These are phyloP conservation scores for Muscicapa adusta DNA, from an alignment of 2,113 vertebrate species.

Conservation along the genomic window DNA sequence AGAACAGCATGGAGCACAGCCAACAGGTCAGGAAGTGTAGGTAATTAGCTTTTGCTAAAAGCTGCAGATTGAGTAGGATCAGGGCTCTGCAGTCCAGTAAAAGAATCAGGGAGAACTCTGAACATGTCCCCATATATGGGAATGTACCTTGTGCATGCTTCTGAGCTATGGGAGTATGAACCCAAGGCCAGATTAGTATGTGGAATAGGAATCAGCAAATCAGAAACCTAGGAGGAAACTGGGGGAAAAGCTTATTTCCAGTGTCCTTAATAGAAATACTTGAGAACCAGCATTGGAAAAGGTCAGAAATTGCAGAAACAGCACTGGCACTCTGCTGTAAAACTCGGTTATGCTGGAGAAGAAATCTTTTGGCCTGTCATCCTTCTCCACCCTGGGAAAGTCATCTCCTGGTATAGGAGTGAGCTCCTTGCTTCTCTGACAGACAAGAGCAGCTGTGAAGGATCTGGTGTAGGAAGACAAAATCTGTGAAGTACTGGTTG, in stretches of 20 bases:
- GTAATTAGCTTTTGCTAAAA: neutral
- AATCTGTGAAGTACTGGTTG: neutral
- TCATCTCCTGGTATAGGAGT: neutral
- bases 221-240: neutral
- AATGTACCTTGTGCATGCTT: neutral
- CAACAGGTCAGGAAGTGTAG: neutral
- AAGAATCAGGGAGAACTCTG: neutral
- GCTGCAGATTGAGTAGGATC: neutral
- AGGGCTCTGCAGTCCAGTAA: neutral
- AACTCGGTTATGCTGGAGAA: neutral
- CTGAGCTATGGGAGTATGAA: neutral
- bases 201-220: neutral
- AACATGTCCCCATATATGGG: accelerated
- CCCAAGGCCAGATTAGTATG: neutral
- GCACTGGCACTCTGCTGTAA: neutral
- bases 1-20: neutral
- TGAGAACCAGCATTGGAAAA: neutral
- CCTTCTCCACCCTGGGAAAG: neutral
- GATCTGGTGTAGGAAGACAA: neutral
- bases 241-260: neutral
- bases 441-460: neutral
- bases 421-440: neutral
- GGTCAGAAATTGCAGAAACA: neutral
- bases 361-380: neutral
- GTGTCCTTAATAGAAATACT: neutral